Evolutionary conservation across 2,113 vertebrate genomes (phyloP), one percentile per base, ranked within the genome.

Genomic region (Polypterus bichir): DNA sequence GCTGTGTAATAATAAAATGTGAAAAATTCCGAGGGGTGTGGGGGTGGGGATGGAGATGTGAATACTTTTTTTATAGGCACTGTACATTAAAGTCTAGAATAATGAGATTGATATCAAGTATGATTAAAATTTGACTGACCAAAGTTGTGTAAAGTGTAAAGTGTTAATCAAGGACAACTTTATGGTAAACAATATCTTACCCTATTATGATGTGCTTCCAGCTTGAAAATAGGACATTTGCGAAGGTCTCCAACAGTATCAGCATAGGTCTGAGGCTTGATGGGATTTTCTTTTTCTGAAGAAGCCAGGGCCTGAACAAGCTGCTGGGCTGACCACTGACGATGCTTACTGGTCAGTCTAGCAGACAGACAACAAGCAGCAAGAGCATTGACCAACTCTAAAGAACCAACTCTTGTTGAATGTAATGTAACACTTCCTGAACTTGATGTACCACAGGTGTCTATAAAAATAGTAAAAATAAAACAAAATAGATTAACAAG

Each of bases 141-240:
- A 27, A 27, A 27, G 27, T 1, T 27, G 27, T 27, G 27, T 27
- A 27, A 27, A 27, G 27, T 27, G 27, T 27, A 27, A 27, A 27
- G 2, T 27, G 27, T 27, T 27, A 27, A 27, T 27, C 27, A 27
- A 27, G 27, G 27, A 27, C 27, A 27, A 27, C 27, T 27, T 27
- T 27, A 27, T 27, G 27, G 27, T 10, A 6, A 53, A 7, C 8
- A 3, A 47, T 52, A 47, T 6, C 8, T 63, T 69, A 87, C 86
- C 74, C 84, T 85, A 71, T 77, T 84, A 62, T 84, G 81, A 72
- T 88, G 87, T n/a, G 79, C 87, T 69, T 88, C 85, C 61, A 88
- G 79, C 59, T 83, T 85, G 64, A 75, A 82, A 46, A 86, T 68
- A 3, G 82, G 77, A 72, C 85, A 88, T 72, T 85, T 86, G 57